These are phyloP conservation scores for Dryomyza anilis DNA, from an alignment of 2,888 invertebrate species.

Conservation along the genomic window DNA sequence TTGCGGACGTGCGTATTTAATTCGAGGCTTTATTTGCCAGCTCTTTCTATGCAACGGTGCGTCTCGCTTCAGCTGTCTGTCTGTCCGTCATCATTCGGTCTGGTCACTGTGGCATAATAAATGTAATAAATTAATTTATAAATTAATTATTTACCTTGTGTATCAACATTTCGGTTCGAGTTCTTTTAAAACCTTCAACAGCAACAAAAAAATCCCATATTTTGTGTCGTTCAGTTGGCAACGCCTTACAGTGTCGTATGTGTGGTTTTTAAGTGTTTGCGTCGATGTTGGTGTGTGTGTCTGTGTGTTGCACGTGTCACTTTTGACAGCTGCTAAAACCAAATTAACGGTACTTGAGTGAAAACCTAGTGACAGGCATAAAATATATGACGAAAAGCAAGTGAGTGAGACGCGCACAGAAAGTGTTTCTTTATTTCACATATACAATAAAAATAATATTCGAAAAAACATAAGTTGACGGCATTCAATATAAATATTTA, in stretches of 20 bases:
- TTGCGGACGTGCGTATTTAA: conserved; percentile 24
- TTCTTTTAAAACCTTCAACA: neutral
- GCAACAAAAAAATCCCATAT: too few species aligned
- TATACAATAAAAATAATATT: too few species aligned
- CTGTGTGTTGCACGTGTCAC: neutral
- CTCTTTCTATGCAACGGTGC: conserved; percentile 1
- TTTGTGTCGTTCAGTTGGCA: neutral
- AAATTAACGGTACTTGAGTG: too few species aligned
- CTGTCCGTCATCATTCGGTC: neutral
- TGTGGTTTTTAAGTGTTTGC: neutral
- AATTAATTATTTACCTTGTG: neutral
- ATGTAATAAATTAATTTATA: neutral
- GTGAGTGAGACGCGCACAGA: too few species aligned
- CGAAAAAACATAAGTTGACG: too few species aligned
- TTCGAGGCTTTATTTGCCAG: neutral
- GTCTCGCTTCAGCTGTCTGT: conserved; percentile 3
- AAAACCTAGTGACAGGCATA: too few species aligned
- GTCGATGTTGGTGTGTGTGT: neutral
- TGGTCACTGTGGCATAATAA: neutral
- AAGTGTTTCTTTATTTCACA: too few species aligned
- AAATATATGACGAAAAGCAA: too few species aligned
- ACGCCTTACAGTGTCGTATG: neutral
- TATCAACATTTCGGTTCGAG: neutral
- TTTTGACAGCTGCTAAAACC: too few species aligned
- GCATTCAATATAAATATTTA: too few species aligned